Evolutionary conservation across 2,797 vertebrate species (phyloP), one percentile per base, ranked within the genome.

Genomic region (Ambastaia sidthimunki): DNA sequence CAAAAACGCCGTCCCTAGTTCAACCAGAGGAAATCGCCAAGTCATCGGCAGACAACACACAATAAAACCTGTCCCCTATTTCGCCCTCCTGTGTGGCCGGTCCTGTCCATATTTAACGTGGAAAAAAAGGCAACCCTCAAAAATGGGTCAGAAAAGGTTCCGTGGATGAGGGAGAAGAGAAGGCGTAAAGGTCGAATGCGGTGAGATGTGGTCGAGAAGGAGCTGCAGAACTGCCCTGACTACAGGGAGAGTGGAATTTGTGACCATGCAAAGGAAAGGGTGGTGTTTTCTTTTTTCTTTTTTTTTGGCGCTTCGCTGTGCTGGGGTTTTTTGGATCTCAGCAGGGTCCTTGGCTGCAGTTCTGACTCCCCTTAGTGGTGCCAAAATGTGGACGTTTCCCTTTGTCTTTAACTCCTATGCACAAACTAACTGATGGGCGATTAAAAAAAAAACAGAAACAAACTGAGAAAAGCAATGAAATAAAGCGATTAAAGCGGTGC

Each of bases 291-390:
- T 84, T 84, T 86, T 86, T 86, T 78, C 71, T 89, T 89, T 90
- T 92, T 91, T 89, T 92, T 90, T 88, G 87, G 89, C 91, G 90
- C 90, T 93, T 94, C 92, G 90, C 93, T 94, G 87, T 92, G 91
- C 92, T 90, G 91, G 85, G 93, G 91, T 93, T 93, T 93, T 93
- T 94, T 91, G 92, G 89, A 93, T 93, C 94, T 91, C 95, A 95
- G 94, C 95, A 93, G 94, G 94, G 93, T 93, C 94, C 93, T 93
- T 96, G 95, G 95, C 95, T 95, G 92, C 93, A 89, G 91, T 89
- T 94, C 93, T 94, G 91, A 92, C 85, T 91, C 93, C 89, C 93
- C 93, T 93, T 92, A 93, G 89, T 78, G 87, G 89, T 94, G 95
- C 94, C 94, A 95, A 93, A 92, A 94, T 94, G 92, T 94, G 92